Conservation (phyloP, 2,888 invertebrate species). For the Vesta saturnalis region DNA sequence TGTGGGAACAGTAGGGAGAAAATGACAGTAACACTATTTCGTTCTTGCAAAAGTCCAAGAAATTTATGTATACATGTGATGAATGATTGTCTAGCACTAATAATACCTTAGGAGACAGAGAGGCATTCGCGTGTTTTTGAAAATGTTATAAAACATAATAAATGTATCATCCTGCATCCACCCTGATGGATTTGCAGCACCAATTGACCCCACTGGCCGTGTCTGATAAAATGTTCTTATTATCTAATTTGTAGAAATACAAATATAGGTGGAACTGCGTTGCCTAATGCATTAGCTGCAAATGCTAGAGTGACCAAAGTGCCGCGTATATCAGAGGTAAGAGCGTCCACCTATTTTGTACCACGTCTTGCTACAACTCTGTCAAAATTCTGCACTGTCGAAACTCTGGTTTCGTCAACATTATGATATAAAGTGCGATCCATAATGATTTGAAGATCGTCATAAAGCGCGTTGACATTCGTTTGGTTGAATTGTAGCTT, state of each 20-base stretch:
- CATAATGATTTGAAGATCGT: slow-evolving; percentile 41
- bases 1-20: too few species aligned
- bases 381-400: slow-evolving; percentile 56
- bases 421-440: slow-evolving; percentile 52
- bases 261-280: slow-evolving; percentile 49
- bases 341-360: slow-evolving; percentile 48
- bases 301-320: slow-evolving; percentile 46
- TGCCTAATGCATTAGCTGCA: slow-evolving; percentile 48
- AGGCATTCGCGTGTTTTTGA: too few species aligned
- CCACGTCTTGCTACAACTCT: slow-evolving; percentile 51
- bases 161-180: slow-evolving; percentile 43
- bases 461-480: slow-evolving; percentile 39
- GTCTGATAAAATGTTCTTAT: slow-evolving; percentile 36
- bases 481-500: slow-evolving; percentile 39
- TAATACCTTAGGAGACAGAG: too few species aligned
- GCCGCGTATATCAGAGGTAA: too few species aligned
- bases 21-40: too few species aligned
- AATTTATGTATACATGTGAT: too few species aligned
- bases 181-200: slow-evolving; percentile 39
- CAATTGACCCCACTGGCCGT: slow-evolving; percentile 35
- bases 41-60: too few species aligned
- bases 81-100: too few species aligned
- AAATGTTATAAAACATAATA: slow-evolving; percentile 30
- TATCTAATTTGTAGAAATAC: slow-evolving; percentile 48
- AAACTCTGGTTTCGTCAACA: slow-evolving; percentile 56